Conservation (phyloP, 2,797 vertebrate species). For the Myripristis murdjan region DNA sequence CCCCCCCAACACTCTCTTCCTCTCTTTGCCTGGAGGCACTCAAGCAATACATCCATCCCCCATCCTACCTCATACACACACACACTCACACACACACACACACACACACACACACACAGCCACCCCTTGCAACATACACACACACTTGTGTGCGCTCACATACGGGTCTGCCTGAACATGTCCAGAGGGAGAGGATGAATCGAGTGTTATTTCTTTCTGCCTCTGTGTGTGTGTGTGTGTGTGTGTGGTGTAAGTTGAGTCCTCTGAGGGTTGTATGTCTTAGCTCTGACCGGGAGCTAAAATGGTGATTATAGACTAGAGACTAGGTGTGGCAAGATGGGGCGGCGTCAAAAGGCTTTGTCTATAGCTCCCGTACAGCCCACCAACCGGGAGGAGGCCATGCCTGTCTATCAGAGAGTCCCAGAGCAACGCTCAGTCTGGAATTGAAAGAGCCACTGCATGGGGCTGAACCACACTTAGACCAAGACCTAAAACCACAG, state of each 20-base stretch:
- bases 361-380: conserved; percentile 76
- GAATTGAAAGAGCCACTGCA: conserved; percentile 55
- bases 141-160: conserved; percentile 58
- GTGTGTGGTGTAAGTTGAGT: conserved; percentile 70
- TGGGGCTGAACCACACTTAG: conserved; percentile 44
- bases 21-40: conserved; percentile 81
- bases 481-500: conserved; percentile 49
- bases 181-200: conserved; percentile 85
- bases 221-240: conserved; percentile 68
- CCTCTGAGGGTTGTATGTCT: conserved; percentile 74
- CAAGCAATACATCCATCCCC: conserved; percentile 83
- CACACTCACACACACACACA: conserved; percentile 21
- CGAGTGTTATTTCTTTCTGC: conserved; percentile 62
- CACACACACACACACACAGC: conserved; percentile 32
- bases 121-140: conserved; percentile 42
- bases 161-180: conserved; percentile 82
- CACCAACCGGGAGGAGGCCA: conserved; percentile 71
- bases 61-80: conserved; percentile 55
- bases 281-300: conserved; percentile 73
- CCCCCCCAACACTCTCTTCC: conserved; percentile 57
- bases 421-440: conserved; percentile 66
- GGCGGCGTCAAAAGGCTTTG: conserved; percentile 86
- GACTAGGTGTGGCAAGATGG: conserved; percentile 86
- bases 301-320: conserved; percentile 82
- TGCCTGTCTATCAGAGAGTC: conserved; percentile 67